Evolutionary conservation across 2,113 vertebrate species (phyloP).

Genomic region (Caretta caretta): DNA sequence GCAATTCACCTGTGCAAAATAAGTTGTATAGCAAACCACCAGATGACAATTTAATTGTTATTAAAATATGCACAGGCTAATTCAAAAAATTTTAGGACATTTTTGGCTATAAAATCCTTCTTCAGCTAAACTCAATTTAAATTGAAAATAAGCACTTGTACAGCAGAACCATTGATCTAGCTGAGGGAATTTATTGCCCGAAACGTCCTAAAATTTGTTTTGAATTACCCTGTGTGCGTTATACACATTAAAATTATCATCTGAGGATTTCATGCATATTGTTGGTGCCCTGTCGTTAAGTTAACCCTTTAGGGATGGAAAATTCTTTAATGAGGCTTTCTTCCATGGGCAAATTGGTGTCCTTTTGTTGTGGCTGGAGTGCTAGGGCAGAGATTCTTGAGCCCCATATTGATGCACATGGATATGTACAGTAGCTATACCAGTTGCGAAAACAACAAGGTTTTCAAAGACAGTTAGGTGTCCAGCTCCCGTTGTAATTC

Average conservation of each 20-base stretch:
- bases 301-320: slow-evolving; percentile 3
- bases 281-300: not conserved
- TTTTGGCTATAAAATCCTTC: not conserved
- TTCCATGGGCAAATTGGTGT: not conserved
- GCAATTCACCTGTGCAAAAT: not conserved
- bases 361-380: not conserved
- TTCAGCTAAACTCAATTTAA: slow-evolving; percentile 49
- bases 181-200: slow-evolving; percentile 39
- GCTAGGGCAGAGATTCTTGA: not conserved
- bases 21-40: not conserved
- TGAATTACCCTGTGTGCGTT: slow-evolving; percentile 14
- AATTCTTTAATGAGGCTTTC: not conserved
- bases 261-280: not conserved
- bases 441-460: not conserved
- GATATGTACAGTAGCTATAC: fast-evolving
- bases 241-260: slow-evolving; percentile 19
- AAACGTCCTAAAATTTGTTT: slow-evolving; percentile 58
- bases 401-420: not conserved
- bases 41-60: slow-evolving; percentile 13
- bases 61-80: slow-evolving; percentile 35
- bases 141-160: slow-evolving; percentile 27
- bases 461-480: not conserved
- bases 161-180: slow-evolving; percentile 4
- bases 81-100: not conserved
- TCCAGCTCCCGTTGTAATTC: not conserved